phyloP scores from a whole-genome alignment of 2,797 vertebrate genomes.

The Eulemur coronatus region DNA sequence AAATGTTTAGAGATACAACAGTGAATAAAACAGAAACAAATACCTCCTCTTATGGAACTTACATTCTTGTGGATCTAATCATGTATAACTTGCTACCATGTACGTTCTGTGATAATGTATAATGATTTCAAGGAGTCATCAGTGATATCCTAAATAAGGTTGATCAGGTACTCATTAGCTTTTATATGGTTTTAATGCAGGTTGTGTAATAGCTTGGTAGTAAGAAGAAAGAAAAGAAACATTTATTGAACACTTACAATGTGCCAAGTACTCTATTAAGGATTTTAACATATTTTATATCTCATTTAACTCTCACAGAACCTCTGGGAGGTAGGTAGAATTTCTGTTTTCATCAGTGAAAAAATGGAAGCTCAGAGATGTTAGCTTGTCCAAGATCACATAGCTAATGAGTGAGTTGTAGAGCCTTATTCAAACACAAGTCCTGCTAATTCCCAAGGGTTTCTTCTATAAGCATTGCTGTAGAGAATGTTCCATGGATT shows the following conservation, averaged over 20 bases:
- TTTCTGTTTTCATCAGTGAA: conserved; percentile 26
- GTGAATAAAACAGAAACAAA: conserved; percentile 43
- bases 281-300: conserved; percentile 35
- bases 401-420: conserved; percentile 37
- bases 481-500: conserved; percentile 31
- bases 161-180: conserved; percentile 28
- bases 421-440: conserved; percentile 31
- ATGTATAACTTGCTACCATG: background rate
- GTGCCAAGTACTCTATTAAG: background rate
- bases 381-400: background rate
- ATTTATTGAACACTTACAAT: conserved; percentile 32
- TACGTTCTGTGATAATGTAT: conserved; percentile 26
- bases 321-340: background rate
- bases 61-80: conserved; percentile 12
- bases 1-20: background rate
- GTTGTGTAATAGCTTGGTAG: background rate
- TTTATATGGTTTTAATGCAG: conserved; percentile 38
- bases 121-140: background rate
- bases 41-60: background rate
- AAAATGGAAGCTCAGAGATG: conserved; percentile 20
- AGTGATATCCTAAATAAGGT: conserved; percentile 18
- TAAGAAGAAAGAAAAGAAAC: conserved; percentile 11
- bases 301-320: conserved; percentile 48
- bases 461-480: conserved; percentile 22
- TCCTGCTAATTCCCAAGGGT: conserved; percentile 21